Evolutionary conservation across 1,140 invertebrate species (phyloP), one percentile per base, ranked within the genome.

Genomic region (Trinorchestia longiramus): DNA sequence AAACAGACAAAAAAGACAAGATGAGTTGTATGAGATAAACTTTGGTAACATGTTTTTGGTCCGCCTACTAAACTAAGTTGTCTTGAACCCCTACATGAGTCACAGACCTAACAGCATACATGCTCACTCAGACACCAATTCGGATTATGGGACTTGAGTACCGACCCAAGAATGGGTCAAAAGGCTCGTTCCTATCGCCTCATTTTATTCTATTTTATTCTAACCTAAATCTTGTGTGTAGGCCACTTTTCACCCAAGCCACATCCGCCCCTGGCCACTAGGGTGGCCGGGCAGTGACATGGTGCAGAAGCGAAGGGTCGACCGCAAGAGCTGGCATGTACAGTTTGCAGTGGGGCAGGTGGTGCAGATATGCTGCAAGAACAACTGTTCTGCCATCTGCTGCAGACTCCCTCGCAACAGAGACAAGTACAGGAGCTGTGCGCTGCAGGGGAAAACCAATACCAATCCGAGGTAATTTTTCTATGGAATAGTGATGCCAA

Each of bases 201-300:
- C n/a, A n/a, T n/a, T n/a, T n/a, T n/a, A n/a, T n/a, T n/a, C n/a
- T n/a, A n/a, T n/a, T n/a, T n/a, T n/a, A n/a, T n/a, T n/a, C n/a
- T n/a, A n/a, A n/a, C n/a, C n/a, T n/a, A n/a, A n/a, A n/a, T n/a
- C n/a, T 36, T 45, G 11, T 94, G 4, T 36, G 43, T 94, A 95
- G 95, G 87, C 92, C 95, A 92, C 96, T 77, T 95, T 96, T 11
- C 96, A 96, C 88, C 96, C 96, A 8, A 36, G 96, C 47, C 95
- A 96, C n/a, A 96, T 95, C 53, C 95, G 96, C 45, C 96, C 96
- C 0, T 96, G 96, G 96, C 96, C 96, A 0, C 96, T 96, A 87
- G 96, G 96, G 53, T 96, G 96, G 96, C 96, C 96, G 40, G 96
- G 96, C 43, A 96, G 96, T 41, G 96, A 96, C 77, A 96, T 96